Evolutionary conservation across 2,113 vertebrate species (phyloP).

Genomic region (Piliocolobus tephrosceles): DNA sequence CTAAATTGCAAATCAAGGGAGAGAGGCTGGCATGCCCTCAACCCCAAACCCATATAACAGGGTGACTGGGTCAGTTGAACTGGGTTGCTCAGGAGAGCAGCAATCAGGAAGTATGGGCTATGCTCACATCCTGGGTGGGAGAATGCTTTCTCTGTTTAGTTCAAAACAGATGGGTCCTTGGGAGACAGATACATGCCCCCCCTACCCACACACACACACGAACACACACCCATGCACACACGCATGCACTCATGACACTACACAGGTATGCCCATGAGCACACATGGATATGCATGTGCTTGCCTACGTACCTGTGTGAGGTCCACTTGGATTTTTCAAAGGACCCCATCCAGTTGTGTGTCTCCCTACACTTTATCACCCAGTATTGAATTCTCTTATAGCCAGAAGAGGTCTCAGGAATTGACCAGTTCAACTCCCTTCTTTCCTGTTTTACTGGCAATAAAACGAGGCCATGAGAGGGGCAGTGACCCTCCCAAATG

Average conservation of each 20-base stretch:
- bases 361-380: too few species aligned
- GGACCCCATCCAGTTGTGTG: background rate
- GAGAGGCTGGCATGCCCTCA: too few species aligned
- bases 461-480: background rate
- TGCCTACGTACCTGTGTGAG: background rate
- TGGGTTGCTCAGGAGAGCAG: background rate
- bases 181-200: too few species aligned
- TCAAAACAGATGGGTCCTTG: background rate
- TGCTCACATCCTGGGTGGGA: background rate
- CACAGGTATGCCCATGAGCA: fast-evolving
- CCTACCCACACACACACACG: background rate
- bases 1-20: background rate
- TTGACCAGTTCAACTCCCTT: background rate
- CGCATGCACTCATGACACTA: background rate
- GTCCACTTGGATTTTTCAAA: background rate
- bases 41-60: fast-evolving
- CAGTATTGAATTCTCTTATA: background rate
- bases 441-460: background rate
- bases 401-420: background rate
- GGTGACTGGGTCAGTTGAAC: background rate
- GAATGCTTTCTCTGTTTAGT: background rate
- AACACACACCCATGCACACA: background rate
- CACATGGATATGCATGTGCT: background rate
- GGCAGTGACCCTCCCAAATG: background rate
- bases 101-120: background rate